Evolutionary conservation across 2,888 invertebrate genomes (phyloP).

Genomic region (Apamea sordens): DNA sequence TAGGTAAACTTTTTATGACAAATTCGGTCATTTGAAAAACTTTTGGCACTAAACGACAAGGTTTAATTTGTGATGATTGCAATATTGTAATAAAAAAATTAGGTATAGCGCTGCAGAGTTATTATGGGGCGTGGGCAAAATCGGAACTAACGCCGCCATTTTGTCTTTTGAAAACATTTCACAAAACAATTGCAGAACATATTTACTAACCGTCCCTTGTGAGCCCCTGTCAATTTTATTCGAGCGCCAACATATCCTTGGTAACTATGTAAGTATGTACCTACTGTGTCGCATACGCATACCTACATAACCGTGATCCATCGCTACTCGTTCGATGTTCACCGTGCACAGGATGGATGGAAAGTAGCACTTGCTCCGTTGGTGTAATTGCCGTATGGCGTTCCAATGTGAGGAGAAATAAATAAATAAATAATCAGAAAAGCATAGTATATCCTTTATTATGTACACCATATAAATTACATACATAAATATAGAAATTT

Average conservation of each 20-base stretch:
- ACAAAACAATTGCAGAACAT: background rate
- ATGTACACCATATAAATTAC: no score
- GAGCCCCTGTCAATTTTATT: background rate
- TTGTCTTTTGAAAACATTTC: background rate
- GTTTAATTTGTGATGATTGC: slow-evolving; percentile 3
- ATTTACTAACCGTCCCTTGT: background rate
- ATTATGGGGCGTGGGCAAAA: background rate
- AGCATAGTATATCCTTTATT: no score
- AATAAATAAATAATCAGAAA: no score
- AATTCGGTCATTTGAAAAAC: slow-evolving; percentile 40
- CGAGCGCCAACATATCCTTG: background rate
- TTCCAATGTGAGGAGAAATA: no score
- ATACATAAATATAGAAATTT: no score
- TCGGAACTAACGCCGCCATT: background rate
- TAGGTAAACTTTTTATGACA: background rate
- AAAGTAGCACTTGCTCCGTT: no score
- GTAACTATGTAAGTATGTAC: no score
- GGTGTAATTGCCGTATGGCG: no score
- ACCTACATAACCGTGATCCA: no score
- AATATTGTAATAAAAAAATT: background rate
- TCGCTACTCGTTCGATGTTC: no score
- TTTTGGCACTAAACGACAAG: background rate
- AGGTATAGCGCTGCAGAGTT: background rate
- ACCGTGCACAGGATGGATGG: no score
- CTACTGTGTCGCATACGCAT: no score